These are phyloP conservation scores for Cotesia typhae DNA, from an alignment of 1,140 invertebrate species.

Conservation along the genomic window DNA sequence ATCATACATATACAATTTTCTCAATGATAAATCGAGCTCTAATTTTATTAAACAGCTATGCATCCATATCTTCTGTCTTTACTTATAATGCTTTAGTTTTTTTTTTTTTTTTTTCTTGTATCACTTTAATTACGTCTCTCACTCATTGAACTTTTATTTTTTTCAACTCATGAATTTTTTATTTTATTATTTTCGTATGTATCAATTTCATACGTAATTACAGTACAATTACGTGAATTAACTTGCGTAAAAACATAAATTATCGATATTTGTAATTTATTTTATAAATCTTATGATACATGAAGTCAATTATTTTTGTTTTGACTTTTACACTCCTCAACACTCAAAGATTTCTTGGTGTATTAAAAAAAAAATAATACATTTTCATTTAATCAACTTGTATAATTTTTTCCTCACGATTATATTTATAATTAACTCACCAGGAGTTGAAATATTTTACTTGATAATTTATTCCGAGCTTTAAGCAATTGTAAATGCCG, in stretches of 20 bases:
- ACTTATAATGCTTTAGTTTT: conserved; percentile 9
- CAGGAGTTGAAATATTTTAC: conserved; percentile 17
- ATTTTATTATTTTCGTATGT: conserved; percentile 25
- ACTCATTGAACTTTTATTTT: background rate
- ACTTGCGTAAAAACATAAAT: conserved; percentile 31
- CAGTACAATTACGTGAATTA: conserved; percentile 32
- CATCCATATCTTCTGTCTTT: conserved; percentile 22
- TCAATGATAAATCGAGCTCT: conserved; percentile 50
- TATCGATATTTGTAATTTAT: conserved; percentile 14
- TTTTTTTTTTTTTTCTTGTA: background rate
- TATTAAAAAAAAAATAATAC: background rate
- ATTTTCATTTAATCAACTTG: background rate
- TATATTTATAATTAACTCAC: conserved; percentile 4
- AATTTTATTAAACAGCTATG: conserved; percentile 43
- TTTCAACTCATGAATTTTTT: conserved; percentile 3
- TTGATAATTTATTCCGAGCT: conserved; percentile 1
- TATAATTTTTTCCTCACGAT: conserved; percentile 1
- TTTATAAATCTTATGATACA: conserved; percentile 18
- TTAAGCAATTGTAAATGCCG: background rate
- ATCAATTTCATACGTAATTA: conserved; percentile 24
- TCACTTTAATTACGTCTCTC: conserved; percentile 15
- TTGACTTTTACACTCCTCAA: conserved; percentile 8
- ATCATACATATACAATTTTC: conserved; percentile 59
- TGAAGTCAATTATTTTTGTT: conserved; percentile 3
- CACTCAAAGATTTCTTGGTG: conserved; percentile 26